These are phyloP conservation scores for Ariopsis seemanni DNA, from an alignment of 2,113 vertebrate genomes.

Conservation along the genomic window DNA sequence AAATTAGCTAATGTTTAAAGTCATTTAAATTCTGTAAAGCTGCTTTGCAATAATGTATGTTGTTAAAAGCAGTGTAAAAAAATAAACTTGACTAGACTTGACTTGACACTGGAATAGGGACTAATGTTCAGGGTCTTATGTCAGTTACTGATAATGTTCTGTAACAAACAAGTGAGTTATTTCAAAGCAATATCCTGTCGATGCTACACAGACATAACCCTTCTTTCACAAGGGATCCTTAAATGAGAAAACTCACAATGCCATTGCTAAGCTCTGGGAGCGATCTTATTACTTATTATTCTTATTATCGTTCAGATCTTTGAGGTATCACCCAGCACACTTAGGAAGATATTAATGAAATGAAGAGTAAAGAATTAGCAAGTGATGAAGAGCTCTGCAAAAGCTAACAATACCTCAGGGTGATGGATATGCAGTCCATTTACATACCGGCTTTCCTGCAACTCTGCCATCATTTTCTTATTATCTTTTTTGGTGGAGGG, in stretches of 20 bases:
- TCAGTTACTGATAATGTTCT: not conserved
- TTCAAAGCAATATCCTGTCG: not conserved
- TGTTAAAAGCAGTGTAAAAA: too few species aligned
- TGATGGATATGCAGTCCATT: not conserved
- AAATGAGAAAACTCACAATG: not conserved
- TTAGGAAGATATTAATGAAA: not conserved
- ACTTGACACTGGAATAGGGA: not conserved
- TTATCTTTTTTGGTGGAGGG: too few species aligned
- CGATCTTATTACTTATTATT: not conserved
- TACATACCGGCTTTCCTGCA: not conserved
- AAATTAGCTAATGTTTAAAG: too few species aligned
- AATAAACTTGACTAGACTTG: too few species aligned
- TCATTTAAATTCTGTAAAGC: too few species aligned
- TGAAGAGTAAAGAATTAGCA: not conserved
- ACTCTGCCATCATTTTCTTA: too few species aligned
- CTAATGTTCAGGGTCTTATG: not conserved
- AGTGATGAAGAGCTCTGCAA: not conserved
- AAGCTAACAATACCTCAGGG: not conserved
- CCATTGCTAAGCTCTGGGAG: not conserved
- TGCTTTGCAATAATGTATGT: too few species aligned
- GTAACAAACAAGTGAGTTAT: not conserved
- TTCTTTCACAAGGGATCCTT: not conserved
- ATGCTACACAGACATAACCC: not conserved
- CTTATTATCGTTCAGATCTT: not conserved
- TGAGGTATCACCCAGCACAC: not conserved